These are phyloP conservation scores for human DNA, from an alignment of 2,113 vertebrate species.

Conservation along the genomic window GRCh38 chr12:88774501-88775000, in stretches of 20 bases:
- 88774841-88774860: slow-evolving; percentile 42
- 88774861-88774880: slow-evolving; percentile 57
- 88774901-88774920: slow-evolving; percentile 33
- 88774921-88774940: neutral
- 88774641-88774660: neutral
- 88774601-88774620: neutral
- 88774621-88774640: neutral
- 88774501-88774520: neutral
- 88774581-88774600: neutral
- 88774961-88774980: slow-evolving; percentile 20
- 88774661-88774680: neutral
- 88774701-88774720: neutral
- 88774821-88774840: slow-evolving; percentile 22
- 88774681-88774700: slow-evolving; percentile 33
- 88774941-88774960: slow-evolving; percentile 26
- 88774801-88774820: neutral
- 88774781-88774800: slow-evolving; percentile 50
- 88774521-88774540: neutral
- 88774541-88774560: neutral
- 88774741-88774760: slow-evolving; percentile 35
- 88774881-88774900: slow-evolving; percentile 3
- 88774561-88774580: neutral
- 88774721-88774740: slow-evolving; percentile 15
- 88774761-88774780: slow-evolving; percentile 28
- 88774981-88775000: slow-evolving; percentile 24